Evolutionary conservation across 2,797 vertebrate genomes (phyloP).

Genomic region (Sebastiscus albofasciatus): DNA sequence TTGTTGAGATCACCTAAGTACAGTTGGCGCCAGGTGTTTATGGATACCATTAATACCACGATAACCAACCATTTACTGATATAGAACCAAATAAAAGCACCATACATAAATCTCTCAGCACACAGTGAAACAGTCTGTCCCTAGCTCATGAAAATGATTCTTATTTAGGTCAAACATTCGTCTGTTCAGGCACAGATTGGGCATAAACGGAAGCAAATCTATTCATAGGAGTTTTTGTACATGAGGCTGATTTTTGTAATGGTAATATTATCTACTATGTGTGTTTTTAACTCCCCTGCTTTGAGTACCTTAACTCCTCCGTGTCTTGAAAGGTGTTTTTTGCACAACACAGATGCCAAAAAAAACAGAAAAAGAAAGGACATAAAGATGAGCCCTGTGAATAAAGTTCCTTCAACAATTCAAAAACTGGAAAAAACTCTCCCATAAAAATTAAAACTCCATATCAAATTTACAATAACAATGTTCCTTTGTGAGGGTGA

Average conservation of each 20-base stretch:
- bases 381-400: neutral
- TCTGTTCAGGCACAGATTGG: neutral
- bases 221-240: neutral
- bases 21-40: neutral
- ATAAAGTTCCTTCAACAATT: conserved; percentile 48
- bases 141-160: neutral
- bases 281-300: neutral
- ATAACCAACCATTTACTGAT: neutral
- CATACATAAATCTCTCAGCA: conserved; percentile 1
- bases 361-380: conserved; percentile 2
- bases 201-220: neutral
- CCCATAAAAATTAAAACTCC: conserved; percentile 7
- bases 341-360: neutral
- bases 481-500: neutral
- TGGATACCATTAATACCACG: neutral
- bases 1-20: neutral
- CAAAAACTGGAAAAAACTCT: conserved; percentile 20
- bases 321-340: neutral
- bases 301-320: neutral
- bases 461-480: conserved; percentile 12
- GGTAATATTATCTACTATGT: neutral
- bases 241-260: neutral
- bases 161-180: conserved; percentile 1
- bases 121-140: neutral
- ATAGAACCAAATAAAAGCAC: neutral